Evolutionary conservation across 2,113 vertebrate genomes (phyloP).

Genomic region (Chlamydotis undulata): DNA sequence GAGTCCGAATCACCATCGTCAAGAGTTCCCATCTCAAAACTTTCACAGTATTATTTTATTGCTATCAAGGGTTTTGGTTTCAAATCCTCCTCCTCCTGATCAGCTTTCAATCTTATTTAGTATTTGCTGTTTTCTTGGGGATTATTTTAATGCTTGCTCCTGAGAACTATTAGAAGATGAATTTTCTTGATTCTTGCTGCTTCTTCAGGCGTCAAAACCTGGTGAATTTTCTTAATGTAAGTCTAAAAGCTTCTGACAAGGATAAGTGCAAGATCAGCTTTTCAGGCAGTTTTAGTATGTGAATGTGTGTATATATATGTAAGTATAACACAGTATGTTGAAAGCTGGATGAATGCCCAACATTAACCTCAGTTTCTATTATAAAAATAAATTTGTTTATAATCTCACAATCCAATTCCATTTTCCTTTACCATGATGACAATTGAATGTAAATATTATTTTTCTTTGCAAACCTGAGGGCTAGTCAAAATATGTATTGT

Average conservation of each 20-base stretch:
- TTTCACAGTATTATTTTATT: not conserved
- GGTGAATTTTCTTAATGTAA: constrained; percentile 11
- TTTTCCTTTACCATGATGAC: constrained; percentile 15
- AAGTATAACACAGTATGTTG: not conserved
- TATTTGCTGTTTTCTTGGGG: not conserved
- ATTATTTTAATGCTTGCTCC: constrained; percentile 26
- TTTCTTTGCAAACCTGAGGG: not conserved
- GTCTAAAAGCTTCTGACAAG: constrained; percentile 11
- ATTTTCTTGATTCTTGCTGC: not conserved
- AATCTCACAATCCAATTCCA: constrained; percentile 10
- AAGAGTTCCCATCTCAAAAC: not conserved
- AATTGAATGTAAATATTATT: constrained; percentile 34
- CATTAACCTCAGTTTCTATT: not conserved
- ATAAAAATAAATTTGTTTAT: constrained; percentile 25
- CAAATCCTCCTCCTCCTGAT: not conserved
- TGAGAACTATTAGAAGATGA: constrained; percentile 1
- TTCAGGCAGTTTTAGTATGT: not conserved
- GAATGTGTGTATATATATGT: not conserved
- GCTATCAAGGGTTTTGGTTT: not conserved
- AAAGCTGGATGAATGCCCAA: not conserved
- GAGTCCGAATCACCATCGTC: not conserved
- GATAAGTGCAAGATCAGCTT: constrained; percentile 15
- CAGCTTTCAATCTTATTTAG: constrained; percentile 11
- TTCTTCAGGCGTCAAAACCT: not conserved
- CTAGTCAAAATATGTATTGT: not conserved